A percentile compares a stretch with the other conserved stretches of the same genome.
These are phyloP conservation scores for Mylabris phalerata DNA, from an alignment of 1,140 invertebrate species.

Conservation along the genomic window DNA sequence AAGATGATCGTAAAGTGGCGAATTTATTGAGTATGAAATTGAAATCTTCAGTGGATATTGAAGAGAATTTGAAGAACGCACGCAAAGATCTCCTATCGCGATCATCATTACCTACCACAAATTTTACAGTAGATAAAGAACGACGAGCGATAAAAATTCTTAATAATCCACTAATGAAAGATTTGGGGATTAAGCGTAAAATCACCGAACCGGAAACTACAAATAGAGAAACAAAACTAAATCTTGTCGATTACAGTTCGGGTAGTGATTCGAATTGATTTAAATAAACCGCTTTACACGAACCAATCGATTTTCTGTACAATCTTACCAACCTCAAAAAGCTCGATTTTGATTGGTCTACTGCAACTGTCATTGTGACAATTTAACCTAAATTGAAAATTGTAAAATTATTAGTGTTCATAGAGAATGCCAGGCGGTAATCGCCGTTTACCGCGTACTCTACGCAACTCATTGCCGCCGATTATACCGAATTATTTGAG, in stretches of 20 bases:
- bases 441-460: slow-evolving; percentile 26
- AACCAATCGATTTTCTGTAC: no score
- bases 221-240: slow-evolving; percentile 18
- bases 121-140: slow-evolving; percentile 44
- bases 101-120: slow-evolving; percentile 50
- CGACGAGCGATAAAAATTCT: slow-evolving; percentile 33
- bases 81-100: slow-evolving; percentile 44
- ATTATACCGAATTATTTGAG: slow-evolving; percentile 20
- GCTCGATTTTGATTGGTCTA: no score
- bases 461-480: slow-evolving; percentile 18
- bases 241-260: slow-evolving; percentile 25
- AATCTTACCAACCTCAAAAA: no score
- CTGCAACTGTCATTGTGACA: no score
- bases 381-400: no score
- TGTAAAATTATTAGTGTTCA: no score
- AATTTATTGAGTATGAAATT: slow-evolving; percentile 61
- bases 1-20: slow-evolving; percentile 74
- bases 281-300: neutral
- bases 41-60: slow-evolving; percentile 48
- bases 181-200: slow-evolving; percentile 19
- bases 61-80: slow-evolving; percentile 46
- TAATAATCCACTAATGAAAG: slow-evolving; percentile 19
- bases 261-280: slow-evolving; percentile 20
- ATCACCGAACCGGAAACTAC: neutral
- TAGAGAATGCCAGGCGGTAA: slow-evolving; percentile 27